These are phyloP conservation scores for Spondyliosoma cantharus DNA, from an alignment of 2,797 vertebrate genomes.

Conservation along the genomic window DNA sequence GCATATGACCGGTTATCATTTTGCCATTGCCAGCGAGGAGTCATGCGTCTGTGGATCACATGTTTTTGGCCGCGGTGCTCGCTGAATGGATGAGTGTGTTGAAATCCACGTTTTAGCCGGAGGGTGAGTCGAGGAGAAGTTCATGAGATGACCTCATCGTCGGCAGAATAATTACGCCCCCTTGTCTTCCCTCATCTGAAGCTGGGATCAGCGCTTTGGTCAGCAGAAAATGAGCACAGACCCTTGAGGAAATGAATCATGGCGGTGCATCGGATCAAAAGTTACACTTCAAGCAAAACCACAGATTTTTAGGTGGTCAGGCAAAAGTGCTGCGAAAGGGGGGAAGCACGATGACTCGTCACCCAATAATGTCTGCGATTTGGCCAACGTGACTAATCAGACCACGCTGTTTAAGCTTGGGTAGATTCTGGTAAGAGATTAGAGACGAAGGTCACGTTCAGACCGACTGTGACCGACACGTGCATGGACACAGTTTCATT, in stretches of 20 bases:
- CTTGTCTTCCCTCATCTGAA: neutral
- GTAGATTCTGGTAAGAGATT: neutral
- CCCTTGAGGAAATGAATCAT: conserved; percentile 24
- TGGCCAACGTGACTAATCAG: neutral
- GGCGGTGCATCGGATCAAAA: conserved; percentile 14
- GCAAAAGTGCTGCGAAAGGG: conserved; percentile 5
- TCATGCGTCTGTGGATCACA: conserved; percentile 63
- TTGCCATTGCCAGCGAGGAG: conserved; percentile 1
- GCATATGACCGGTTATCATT: conserved; percentile 24
- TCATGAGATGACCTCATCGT: conserved; percentile 54
- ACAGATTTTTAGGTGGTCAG: conserved; percentile 7
- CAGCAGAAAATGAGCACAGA: conserved; percentile 45
- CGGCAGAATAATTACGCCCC: conserved; percentile 37
- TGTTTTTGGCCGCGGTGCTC: conserved; percentile 1
- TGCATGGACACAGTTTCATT: no score
- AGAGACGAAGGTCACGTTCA: neutral
- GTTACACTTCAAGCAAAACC: conserved; percentile 26
- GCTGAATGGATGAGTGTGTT: conserved; percentile 38
- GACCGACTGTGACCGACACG: no score
- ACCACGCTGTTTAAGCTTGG: neutral
- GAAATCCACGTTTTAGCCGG: conserved; percentile 26
- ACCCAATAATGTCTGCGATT: neutral
- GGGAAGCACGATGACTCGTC: conserved; percentile 32
- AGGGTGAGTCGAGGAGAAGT: conserved; percentile 27
- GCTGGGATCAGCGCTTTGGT: conserved; percentile 60